A percentile compares a stretch with the other conserved stretches of the same genome.
Conservation (phyloP, 2,797 vertebrate genomes). For the Phyllotis vaccarum region DNA sequence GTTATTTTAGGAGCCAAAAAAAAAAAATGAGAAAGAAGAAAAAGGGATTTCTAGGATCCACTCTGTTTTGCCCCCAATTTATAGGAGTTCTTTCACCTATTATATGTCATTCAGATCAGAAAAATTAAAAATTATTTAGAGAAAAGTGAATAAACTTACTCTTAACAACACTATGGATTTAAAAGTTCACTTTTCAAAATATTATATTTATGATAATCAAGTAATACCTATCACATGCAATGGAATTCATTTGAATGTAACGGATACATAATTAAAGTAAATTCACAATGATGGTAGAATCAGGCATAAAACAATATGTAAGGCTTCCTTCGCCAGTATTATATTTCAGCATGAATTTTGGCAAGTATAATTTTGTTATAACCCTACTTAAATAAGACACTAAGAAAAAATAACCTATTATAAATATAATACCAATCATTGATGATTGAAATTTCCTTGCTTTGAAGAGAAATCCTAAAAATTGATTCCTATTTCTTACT, state of each 20-base stretch:
- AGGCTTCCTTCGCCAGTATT: background rate
- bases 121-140: background rate
- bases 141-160: background rate
- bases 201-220: background rate
- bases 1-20: background rate
- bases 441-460: background rate
- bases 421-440: background rate
- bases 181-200: conserved; percentile 34
- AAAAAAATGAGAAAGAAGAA: background rate
- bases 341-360: background rate
- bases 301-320: background rate
- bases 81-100: background rate
- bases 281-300: background rate
- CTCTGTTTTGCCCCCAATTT: conserved; percentile 28
- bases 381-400: background rate
- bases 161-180: background rate
- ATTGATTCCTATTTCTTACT: background rate
- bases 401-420: background rate
- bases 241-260: background rate
- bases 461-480: background rate
- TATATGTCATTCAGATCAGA: background rate
- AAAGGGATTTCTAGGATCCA: background rate
- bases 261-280: background rate
- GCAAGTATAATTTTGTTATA: background rate
- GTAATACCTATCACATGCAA: background rate